phyloP scores from a whole-genome alignment of 2,888 invertebrate species.

The Tribolium freemani region DNA sequence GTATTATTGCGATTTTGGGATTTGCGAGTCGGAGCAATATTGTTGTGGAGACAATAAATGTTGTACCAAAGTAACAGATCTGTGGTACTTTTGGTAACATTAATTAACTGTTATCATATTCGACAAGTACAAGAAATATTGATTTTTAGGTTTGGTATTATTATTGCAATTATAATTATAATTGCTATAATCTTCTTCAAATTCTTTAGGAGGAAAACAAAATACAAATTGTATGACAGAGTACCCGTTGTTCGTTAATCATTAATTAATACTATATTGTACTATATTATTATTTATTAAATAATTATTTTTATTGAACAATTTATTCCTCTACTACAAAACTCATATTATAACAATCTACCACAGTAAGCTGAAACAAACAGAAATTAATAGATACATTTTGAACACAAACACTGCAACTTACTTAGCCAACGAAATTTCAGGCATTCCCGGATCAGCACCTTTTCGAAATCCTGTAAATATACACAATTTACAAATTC shows the following conservation, averaged over 20 bases:
- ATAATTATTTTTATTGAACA: neutral
- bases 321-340: constrained; percentile 3
- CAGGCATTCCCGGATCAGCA: constrained; percentile 79
- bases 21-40: constrained; percentile 61
- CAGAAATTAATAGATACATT: neutral
- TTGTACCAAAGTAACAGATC: constrained; percentile 57
- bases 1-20: constrained; percentile 59
- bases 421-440: constrained; percentile 72
- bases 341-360: neutral
- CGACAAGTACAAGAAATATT: constrained; percentile 1
- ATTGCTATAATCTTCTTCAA: constrained; percentile 9
- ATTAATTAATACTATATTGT: neutral
- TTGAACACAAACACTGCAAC: constrained; percentile 40
- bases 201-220: neutral
- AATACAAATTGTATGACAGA: neutral
- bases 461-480: constrained; percentile 76
- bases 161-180: neutral
- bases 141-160: constrained; percentile 27
- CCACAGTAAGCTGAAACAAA: constrained; percentile 28
- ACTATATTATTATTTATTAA: neutral
- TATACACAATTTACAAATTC: constrained; percentile 7
- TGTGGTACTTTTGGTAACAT: constrained; percentile 63
- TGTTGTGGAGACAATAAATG: constrained; percentile 65
- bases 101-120: neutral
- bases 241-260: neutral